phyloP scores from a whole-genome alignment of 2,888 invertebrate genomes.

The Sinhomidia bicolor region DNA sequence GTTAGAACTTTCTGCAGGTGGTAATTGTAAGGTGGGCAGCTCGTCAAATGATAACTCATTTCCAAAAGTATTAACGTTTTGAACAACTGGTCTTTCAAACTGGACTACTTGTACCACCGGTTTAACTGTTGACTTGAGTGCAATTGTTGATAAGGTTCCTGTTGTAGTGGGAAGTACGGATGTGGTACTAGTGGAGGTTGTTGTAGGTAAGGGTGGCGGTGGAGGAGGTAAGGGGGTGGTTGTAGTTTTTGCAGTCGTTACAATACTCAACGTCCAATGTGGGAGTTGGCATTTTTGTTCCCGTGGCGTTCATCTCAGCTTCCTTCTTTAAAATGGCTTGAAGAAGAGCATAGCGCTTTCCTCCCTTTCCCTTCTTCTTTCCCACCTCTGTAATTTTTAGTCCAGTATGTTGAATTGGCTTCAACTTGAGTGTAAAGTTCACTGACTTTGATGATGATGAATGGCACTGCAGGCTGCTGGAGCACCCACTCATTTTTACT shows the following conservation, averaged over 20 bases:
- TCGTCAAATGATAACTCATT: slow-evolving; percentile 53
- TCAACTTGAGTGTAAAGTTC: no score
- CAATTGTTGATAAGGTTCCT: neutral
- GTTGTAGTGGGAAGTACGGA: neutral
- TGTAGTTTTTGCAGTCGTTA: no score
- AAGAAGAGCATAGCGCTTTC: slow-evolving; percentile 45
- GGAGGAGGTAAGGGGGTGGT: no score
- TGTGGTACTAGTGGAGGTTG: neutral
- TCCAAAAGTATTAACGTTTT: slow-evolving; percentile 22
- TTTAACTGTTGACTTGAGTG: neutral
- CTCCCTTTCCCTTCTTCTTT: slow-evolving; percentile 51
- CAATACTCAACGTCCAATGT: no score
- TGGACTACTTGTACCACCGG: slow-evolving; percentile 27
- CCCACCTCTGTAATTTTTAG: slow-evolving; percentile 20
- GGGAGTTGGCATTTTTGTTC: no score
- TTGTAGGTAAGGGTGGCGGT: no score
- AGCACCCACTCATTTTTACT: slow-evolving; percentile 65
- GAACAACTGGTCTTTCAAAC: neutral
- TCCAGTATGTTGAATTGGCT: no score
- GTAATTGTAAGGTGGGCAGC: no score
- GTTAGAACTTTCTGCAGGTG: no score
- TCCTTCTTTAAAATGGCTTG: slow-evolving; percentile 50
- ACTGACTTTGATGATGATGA: neutral
- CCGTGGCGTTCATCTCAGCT: slow-evolving; percentile 17
- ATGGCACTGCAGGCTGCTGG: slow-evolving; percentile 6